These are phyloP conservation scores for Scophthalmus maximus DNA, from an alignment of 2,113 vertebrate species.

Conservation along the genomic window DNA sequence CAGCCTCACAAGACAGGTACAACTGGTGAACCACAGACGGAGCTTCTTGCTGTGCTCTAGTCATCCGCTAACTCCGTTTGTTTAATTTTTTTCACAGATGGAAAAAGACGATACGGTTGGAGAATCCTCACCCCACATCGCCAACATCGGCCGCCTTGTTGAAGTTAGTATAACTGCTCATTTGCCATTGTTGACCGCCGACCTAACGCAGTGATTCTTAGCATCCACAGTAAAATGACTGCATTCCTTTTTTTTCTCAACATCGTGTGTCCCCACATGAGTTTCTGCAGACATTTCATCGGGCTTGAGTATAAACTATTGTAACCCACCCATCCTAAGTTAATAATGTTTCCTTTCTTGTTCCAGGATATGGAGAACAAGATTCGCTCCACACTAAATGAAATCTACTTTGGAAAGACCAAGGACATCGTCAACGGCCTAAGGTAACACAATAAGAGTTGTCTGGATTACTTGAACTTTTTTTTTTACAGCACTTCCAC, in stretches of 20 bases:
- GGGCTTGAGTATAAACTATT: too few relatives aligned
- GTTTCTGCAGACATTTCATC: too few relatives aligned
- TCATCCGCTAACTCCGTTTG: not conserved
- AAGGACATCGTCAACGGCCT: constrained; percentile 99
- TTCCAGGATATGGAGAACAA: constrained; percentile 99
- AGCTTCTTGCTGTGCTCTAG: not conserved
- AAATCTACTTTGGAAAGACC: constrained; percentile 99
- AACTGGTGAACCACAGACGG: too few relatives aligned
- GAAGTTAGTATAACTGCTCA: constrained; percentile 85
- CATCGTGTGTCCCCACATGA: too few relatives aligned
- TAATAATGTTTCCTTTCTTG: not conserved
- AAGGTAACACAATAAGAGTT: constrained; percentile 83
- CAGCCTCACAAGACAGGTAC: constrained; percentile 98
- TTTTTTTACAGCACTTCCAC: constrained; percentile 29
- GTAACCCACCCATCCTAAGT: too few relatives aligned
- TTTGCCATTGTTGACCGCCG: not conserved
- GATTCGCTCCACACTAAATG: constrained; percentile 99
- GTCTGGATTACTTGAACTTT: not conserved
- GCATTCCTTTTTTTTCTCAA: too few relatives aligned
- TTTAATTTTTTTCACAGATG: constrained; percentile 83
- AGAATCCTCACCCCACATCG: constrained; percentile 96
- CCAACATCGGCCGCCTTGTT: constrained; percentile 97
- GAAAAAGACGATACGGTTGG: constrained; percentile 98
- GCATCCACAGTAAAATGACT: not conserved
- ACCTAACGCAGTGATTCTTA: not conserved